phyloP scores from a whole-genome alignment of 1,140 invertebrate genomes.

The Panulirus ornatus region DNA sequence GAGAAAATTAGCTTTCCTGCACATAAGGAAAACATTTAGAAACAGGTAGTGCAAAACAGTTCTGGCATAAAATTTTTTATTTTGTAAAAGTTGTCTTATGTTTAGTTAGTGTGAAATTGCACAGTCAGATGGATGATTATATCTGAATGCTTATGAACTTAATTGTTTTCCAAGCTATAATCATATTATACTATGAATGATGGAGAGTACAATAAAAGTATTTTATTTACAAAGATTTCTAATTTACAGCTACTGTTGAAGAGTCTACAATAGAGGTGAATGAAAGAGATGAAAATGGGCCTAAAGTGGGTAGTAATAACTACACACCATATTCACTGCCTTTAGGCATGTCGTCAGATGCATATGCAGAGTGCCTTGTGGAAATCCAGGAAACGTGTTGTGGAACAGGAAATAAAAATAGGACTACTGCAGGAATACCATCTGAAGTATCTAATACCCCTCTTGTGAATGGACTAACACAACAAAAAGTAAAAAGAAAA shows the following conservation, averaged over 20 bases:
- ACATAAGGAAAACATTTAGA: too few relatives aligned
- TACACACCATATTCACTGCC: background rate
- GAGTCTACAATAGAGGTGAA: background rate
- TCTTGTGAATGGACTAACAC: conserved; percentile 9
- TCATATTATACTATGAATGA: too few relatives aligned
- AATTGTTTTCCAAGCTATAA: too few relatives aligned
- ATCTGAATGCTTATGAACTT: too few relatives aligned
- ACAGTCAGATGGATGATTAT: too few relatives aligned
- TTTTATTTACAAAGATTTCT: background rate
- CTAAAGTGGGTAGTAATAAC: background rate
- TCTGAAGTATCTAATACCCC: background rate
- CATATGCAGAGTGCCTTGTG: conserved; percentile 54
- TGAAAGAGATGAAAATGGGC: background rate
- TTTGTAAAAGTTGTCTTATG: too few relatives aligned
- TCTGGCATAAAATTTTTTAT: too few relatives aligned
- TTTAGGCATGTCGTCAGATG: background rate
- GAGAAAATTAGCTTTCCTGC: too few relatives aligned
- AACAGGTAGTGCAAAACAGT: too few relatives aligned
- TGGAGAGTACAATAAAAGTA: too few relatives aligned
- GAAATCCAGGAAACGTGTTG: conserved; percentile 49
- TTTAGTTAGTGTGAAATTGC: too few relatives aligned
- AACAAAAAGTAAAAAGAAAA: conserved; percentile 47
- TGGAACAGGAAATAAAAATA: background rate
- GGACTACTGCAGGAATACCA: background rate
- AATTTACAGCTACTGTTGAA: background rate